A percentile compares a stretch with the other conserved stretches of the same genome.
These are phyloP conservation scores for Octopus sinensis DNA, from an alignment of 1,140 invertebrate genomes.

Conservation along the genomic window DNA sequence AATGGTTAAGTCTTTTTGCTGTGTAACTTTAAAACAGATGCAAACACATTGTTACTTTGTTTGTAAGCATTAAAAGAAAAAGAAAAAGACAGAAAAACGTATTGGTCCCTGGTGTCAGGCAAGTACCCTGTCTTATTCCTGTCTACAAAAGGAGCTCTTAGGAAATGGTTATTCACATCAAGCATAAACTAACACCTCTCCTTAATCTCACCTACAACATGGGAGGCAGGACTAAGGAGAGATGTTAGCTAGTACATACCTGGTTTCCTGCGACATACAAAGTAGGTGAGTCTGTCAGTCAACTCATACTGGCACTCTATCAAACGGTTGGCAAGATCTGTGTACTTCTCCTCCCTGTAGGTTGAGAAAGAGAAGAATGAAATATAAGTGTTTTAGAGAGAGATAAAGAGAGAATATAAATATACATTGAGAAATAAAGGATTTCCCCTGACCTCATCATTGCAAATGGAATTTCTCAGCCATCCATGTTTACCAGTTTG, in stretches of 20 bases:
- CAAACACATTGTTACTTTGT: too few relatives aligned
- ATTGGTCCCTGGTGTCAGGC: too few relatives aligned
- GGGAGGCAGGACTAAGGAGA: background rate
- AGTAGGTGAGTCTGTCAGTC: constrained; percentile 86
- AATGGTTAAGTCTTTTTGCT: too few relatives aligned
- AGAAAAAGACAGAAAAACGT: too few relatives aligned
- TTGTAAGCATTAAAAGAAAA: too few relatives aligned
- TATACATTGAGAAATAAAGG: background rate
- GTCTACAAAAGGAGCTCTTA: too few relatives aligned
- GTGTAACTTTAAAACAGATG: too few relatives aligned
- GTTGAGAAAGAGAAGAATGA: constrained; percentile 17
- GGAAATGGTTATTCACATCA: too few relatives aligned
- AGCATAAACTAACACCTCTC: background rate
- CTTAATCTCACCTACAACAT: background rate
- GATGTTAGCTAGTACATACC: constrained; percentile 52
- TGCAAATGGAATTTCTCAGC: background rate
- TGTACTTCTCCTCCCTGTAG: constrained; percentile 73
- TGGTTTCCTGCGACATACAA: constrained; percentile 80
- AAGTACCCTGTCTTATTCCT: too few relatives aligned
- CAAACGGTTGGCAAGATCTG: constrained; percentile 79
- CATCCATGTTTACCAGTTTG: too few relatives aligned
- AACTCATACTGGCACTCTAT: constrained; percentile 90
- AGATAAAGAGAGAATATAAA: too few relatives aligned
- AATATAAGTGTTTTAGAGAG: too few relatives aligned
- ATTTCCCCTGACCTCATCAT: background rate